Evolutionary conservation across 1,140 invertebrate species (phyloP).

Genomic region (Aethina tumida): DNA sequence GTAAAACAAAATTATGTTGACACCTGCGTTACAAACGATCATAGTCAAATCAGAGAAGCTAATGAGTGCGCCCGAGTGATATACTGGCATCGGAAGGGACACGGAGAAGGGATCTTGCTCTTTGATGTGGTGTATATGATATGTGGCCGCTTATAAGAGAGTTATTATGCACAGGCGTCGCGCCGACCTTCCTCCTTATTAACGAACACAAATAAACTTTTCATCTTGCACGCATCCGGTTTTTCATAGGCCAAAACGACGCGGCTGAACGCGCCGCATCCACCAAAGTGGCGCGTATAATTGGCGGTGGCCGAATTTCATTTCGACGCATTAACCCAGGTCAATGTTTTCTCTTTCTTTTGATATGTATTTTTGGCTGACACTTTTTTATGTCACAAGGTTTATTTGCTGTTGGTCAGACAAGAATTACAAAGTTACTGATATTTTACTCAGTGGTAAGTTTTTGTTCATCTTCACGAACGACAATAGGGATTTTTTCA

Average conservation of each 20-base stretch:
- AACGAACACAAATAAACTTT: constrained; percentile 22
- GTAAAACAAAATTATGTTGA: too few relatives aligned
- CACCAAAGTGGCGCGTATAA: background rate
- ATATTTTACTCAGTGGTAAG: too few relatives aligned
- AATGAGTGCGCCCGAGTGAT: too few relatives aligned
- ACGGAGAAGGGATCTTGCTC: constrained; percentile 9
- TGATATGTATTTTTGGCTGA: too few relatives aligned
- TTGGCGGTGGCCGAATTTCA: background rate
- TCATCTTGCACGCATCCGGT: constrained; percentile 18
- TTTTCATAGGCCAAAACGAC: too few relatives aligned
- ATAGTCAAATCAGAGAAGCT: too few relatives aligned
- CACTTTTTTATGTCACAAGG: too few relatives aligned
- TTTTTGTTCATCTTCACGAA: too few relatives aligned
- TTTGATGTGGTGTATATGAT: constrained; percentile 15
- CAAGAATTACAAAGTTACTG: too few relatives aligned
- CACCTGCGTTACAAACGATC: too few relatives aligned
- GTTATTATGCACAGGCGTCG: constrained; percentile 19
- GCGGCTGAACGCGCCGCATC: background rate
- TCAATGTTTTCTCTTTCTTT: background rate
- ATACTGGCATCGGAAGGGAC: constrained; percentile 5
- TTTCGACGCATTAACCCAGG: constrained; percentile 2
- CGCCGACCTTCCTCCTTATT: constrained; percentile 17
- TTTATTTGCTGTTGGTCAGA: too few relatives aligned
- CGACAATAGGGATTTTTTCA: too few relatives aligned
- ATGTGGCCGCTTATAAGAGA: constrained; percentile 15